Evolutionary conservation across 2,888 invertebrate genomes (phyloP), one percentile per base, ranked within the genome.

Genomic region (Brachycybe producta): DNA sequence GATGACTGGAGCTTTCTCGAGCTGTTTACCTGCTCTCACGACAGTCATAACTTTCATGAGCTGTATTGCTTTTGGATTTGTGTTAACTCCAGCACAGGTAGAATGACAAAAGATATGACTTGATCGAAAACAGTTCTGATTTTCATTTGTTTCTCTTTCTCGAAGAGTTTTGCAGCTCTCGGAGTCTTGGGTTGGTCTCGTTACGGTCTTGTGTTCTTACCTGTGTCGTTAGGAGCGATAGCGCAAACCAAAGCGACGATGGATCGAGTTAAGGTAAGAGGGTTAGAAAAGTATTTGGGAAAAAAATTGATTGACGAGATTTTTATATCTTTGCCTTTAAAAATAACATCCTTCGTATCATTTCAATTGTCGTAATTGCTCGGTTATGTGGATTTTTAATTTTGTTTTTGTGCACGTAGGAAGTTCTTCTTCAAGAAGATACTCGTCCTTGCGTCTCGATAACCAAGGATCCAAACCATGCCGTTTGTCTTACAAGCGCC

Each of bases 401-500:
- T 28, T 4, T 8, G 17, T 43, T 27, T 7, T n/a, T 26, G 2
- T 43, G n/a, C 26, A 2, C 45, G 26, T 47, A 73, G 72, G 62
- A 60, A 52, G 60, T 71, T 39, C 60, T 73, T 44, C 57, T 67
- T 40, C 58, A 71, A 60, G 69, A 72, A 50, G 73, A 75, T 55
- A 66, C 65, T 42, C 66, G 63, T 36, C 65, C 64, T 11, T 64
- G 65, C 35, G 59, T 67, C 7, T 64, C 65, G 26, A 64, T 65
- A 45, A 71, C 73, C 5, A 66, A 67, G 19, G 67, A 73, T 42
- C 64, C 67, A 45, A 65, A 68, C 13, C 67, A 70, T 57, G 71
- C 72, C 2, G 58, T 76, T 8, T 67, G 67, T 17, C 65, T 76
- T 47, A 64, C 67, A 19, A 67, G 71, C 52, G 75, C 71, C 8